Evolutionary conservation across 2,888 invertebrate genomes (phyloP).

Genomic region (Autographa gamma): DNA sequence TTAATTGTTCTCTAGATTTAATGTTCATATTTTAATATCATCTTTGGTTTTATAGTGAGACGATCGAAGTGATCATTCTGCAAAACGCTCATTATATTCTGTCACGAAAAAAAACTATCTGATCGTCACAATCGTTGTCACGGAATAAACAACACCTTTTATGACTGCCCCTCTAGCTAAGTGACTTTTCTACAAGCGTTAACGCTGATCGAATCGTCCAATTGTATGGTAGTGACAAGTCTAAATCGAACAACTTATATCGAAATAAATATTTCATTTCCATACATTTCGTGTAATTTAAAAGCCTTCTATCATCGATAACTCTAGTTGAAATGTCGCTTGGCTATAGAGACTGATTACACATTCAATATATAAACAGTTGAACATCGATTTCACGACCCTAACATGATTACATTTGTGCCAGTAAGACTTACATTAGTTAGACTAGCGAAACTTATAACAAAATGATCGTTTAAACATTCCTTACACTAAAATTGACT

Average conservation of each 20-base stretch:
- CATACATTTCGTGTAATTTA: no score
- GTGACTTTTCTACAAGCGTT: no score
- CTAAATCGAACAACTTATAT: no score
- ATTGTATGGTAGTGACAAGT: no score
- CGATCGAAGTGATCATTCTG: slow-evolving; percentile 68
- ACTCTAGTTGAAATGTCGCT: no score
- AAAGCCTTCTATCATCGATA: no score
- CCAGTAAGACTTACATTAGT: slow-evolving; percentile 52
- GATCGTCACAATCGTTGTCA: slow-evolving; percentile 16
- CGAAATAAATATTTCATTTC: no score
- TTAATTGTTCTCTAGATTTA: slow-evolving; percentile 68
- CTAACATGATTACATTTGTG: slow-evolving; percentile 16
- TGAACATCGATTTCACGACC: slow-evolving; percentile 20
- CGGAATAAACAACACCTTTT: slow-evolving; percentile 13
- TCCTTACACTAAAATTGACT: slow-evolving; percentile 62
- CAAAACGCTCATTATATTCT: slow-evolving; percentile 31
- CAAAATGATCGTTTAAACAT: slow-evolving; percentile 50
- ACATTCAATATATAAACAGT: slow-evolving; percentile 23
- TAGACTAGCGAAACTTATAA: slow-evolving; percentile 63
- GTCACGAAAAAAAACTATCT: slow-evolving; percentile 12
- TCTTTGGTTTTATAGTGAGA: slow-evolving; percentile 81
- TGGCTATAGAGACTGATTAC: slow-evolving; percentile 14
- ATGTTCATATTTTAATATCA: slow-evolving; percentile 78
- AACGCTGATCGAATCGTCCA: no score
- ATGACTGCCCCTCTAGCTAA: neutral